Evolutionary conservation across 2,888 invertebrate genomes (phyloP), one percentile per base, ranked within the genome.

Genomic region (Quadriops clusia): DNA sequence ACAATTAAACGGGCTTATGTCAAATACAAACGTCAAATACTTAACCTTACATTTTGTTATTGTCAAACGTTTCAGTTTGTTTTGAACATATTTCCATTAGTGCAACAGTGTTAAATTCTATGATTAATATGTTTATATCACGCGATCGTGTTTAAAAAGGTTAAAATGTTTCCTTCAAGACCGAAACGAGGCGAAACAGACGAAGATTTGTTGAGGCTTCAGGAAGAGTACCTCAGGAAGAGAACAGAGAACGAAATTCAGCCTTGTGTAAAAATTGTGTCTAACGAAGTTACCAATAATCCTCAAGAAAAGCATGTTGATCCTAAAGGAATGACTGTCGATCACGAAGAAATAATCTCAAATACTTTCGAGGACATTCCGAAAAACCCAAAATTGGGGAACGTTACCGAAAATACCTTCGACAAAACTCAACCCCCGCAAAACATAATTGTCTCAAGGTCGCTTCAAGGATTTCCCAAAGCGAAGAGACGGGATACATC

Each of bases 111-210:
- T n/a, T n/a, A n/a, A n/a, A n/a, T n/a, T n/a, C n/a, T n/a, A n/a
- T n/a, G n/a, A n/a, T n/a, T n/a, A n/a, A n/a, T n/a, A n/a, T n/a
- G n/a, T n/a, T n/a, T n/a, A n/a, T n/a, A n/a, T n/a, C n/a, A n/a
- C n/a, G n/a, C n/a, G n/a, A n/a, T n/a, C n/a, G n/a, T n/a, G n/a
- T n/a, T n/a, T n/a, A n/a, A n/a, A n/a, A n/a, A n/a, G n/a, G n/a
- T n/a, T n/a, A n/a, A n/a, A n/a, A n/a, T n/a, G n/a, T n/a, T n/a
- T n/a, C n/a, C n/a, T n/a, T n/a, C n/a, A 40, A 64, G 83, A 41
- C 82, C 83, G 0, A 77, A 74, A 49, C 68, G 69, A 2, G 68
- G 68, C 4, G 84, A 84, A 52, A 69, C 66, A 22, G 83, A 85
- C 45, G 75, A 79, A 9, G 83, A 84, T 49, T 65, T 85, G 18